Base-by-base conservation (phyloP, 1,140 invertebrate genomes). In the Drosophila lacertosa region DNA sequence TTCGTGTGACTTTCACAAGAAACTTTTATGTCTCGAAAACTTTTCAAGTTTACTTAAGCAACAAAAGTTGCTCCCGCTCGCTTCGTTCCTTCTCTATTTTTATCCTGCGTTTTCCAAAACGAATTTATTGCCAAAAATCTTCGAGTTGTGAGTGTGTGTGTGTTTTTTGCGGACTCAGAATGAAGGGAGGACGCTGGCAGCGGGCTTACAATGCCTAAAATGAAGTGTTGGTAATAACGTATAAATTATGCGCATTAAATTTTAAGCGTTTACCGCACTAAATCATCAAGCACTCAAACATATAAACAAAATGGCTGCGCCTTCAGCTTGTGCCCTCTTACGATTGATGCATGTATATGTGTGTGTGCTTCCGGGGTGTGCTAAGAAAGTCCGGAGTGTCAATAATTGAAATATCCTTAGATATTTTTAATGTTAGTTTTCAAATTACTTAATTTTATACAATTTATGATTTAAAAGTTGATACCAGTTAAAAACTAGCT, bases 41-140 rank as follows among this genome's bases (percentile, higher is more conserved):
- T 89, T 89, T 89, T 89, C 84, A 89, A 89, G 84, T 89, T 89
- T 89, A 86, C 84, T 89, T 89, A 80, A 84, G 84, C 73, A 89
- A 83, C 80, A 89, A 89, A 89, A 89, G 77, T 89, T 89, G 84
- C 53, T 50, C 60, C 78, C 57, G 57, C 54, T 73, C 48, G 57
- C 51, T 69, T 75, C 35, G 40, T 16, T 73, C 15, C 13, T 68
- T 70, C 37, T 20, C 65, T 44, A 44, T 75, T 62, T 59, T 65
- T 45, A 22, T 45, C 45, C 32, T 32, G 51, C 65, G 78, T 57
- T 71, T 51, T 13, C 59, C 40, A 54, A 54, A 57, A 48, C 75
- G 68, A 83, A 84, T 83, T 83, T 83, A 83, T 83, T 76, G 80
- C 75, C 71, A 73, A 83, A 83, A 80, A 79, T 69, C 40, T 64